A percentile compares a stretch with the other conserved stretches of the same genome.
Evolutionary conservation across 1,140 invertebrate genomes (phyloP).

Genomic region (Drosophila bocki): DNA sequence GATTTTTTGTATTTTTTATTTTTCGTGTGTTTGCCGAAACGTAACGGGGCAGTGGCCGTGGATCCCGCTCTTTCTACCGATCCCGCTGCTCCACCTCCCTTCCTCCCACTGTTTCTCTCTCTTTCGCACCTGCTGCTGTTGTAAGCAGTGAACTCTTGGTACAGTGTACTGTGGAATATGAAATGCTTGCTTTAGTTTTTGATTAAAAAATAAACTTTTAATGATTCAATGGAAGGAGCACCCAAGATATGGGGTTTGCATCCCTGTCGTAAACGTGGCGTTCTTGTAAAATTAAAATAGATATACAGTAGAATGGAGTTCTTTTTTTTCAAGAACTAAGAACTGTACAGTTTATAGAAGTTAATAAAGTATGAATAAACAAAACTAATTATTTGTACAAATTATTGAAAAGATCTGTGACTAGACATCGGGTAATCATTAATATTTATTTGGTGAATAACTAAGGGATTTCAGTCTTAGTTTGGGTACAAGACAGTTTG

Average conservation of each 20-base stretch:
- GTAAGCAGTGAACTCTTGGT: slow-evolving; percentile 9
- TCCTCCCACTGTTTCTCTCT: slow-evolving; percentile 7
- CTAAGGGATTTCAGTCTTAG: not conserved
- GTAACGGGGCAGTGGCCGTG: slow-evolving; percentile 81
- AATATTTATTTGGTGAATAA: not conserved
- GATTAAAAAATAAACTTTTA: not conserved
- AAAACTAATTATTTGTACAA: not conserved
- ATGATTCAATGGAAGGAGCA: not conserved
- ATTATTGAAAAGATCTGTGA: not conserved
- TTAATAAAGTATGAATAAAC: no score
- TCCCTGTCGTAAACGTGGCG: slow-evolving; percentile 1
- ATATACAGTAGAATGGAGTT: not conserved
- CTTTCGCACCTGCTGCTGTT: slow-evolving; percentile 37
- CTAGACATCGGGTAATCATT: not conserved
- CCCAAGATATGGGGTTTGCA: not conserved
- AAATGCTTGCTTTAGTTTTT: not conserved
- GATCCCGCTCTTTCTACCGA: slow-evolving; percentile 55
- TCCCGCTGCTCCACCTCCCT: slow-evolving; percentile 16
- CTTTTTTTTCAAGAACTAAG: not conserved
- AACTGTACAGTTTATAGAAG: not conserved
- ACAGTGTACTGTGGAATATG: slow-evolving; percentile 3
- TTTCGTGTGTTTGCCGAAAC: slow-evolving; percentile 77
- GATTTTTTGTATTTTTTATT: slow-evolving; percentile 13
- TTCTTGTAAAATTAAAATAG: not conserved
- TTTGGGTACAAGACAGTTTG: no score